Conservation (phyloP, 2,797 vertebrate genomes). For the Pogoniulus pusillus region DNA sequence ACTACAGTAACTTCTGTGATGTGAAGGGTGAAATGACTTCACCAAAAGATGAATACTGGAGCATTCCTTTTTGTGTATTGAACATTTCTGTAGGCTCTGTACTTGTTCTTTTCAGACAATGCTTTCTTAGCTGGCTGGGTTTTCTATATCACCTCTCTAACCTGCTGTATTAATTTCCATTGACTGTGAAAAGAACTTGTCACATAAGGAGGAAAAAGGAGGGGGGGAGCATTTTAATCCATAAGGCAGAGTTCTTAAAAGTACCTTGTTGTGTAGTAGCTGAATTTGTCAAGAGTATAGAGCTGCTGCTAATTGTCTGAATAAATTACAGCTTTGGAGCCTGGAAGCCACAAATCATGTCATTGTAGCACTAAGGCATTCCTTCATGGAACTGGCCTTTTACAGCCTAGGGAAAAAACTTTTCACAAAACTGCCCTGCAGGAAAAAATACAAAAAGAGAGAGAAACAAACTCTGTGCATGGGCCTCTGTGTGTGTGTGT, state of each 20-base stretch:
- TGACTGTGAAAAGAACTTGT: constrained; percentile 56
- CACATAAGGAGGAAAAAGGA: constrained; percentile 11
- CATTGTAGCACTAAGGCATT: constrained; percentile 34
- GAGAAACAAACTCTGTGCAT: background rate
- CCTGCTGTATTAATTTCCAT: constrained; percentile 69
- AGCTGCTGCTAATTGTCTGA: constrained; percentile 62
- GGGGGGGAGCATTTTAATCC: constrained; percentile 20
- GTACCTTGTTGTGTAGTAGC: constrained; percentile 28
- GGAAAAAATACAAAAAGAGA: background rate
- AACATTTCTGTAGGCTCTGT: constrained; percentile 48
- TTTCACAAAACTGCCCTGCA: background rate
- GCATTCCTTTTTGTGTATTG: constrained; percentile 22
- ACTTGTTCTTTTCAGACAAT: constrained; percentile 47
- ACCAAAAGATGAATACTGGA: constrained; percentile 27
- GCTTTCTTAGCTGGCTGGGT: constrained; percentile 52
- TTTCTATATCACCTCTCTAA: constrained; percentile 64
- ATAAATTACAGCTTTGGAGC: constrained; percentile 59
- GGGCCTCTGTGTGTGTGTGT: too few species aligned
- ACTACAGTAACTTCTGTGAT: constrained; percentile 30
- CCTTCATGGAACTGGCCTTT: constrained; percentile 56
- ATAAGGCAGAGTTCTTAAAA: constrained; percentile 38
- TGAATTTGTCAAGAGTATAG: constrained; percentile 52
- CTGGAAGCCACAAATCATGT: constrained; percentile 62
- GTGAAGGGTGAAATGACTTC: constrained; percentile 52
- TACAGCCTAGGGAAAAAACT: constrained; percentile 42